Evolutionary conservation across 2,888 invertebrate genomes (phyloP).

Genomic region (Drosophila monieri): DNA sequence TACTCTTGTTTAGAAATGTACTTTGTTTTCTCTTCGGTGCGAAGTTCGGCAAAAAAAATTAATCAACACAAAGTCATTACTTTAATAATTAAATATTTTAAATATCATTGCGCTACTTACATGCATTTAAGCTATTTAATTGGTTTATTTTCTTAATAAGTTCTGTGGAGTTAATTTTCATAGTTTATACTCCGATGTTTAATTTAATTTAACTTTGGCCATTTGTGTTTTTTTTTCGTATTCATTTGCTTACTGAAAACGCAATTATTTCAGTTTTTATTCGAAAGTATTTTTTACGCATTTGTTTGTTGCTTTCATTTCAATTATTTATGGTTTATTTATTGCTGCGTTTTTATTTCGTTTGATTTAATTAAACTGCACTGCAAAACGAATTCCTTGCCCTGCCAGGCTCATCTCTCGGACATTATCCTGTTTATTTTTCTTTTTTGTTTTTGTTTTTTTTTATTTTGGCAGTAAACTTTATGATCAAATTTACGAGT

Average conservation of each 20-base stretch:
- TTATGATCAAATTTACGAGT: constrained; percentile 21
- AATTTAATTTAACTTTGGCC: constrained; percentile 51
- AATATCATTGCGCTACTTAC: constrained; percentile 47
- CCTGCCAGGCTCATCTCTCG: not conserved
- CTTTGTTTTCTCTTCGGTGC: constrained; percentile 47
- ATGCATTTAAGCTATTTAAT: constrained; percentile 42
- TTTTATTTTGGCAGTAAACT: constrained; percentile 33
- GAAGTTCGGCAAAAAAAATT: constrained; percentile 51
- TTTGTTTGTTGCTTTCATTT: constrained; percentile 16
- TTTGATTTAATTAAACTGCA: constrained; percentile 49
- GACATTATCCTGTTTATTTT: constrained; percentile 14
- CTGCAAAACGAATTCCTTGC: constrained; percentile 25
- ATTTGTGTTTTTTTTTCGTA: constrained; percentile 31
- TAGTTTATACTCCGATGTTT: constrained; percentile 28
- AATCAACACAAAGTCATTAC: constrained; percentile 40
- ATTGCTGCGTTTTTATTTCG: constrained; percentile 37
- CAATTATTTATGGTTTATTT: constrained; percentile 32
- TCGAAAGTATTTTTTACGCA: constrained; percentile 8
- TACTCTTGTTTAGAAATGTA: constrained; percentile 65
- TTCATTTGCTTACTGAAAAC: constrained; percentile 25
- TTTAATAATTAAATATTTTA: constrained; percentile 40
- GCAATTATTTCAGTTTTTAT: constrained; percentile 51
- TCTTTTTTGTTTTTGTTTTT: not conserved
- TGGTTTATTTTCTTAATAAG: constrained; percentile 30
- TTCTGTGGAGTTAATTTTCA: constrained; percentile 23